These are phyloP conservation scores for Acrocyrtus sp. DNA, from an alignment of 2,888 invertebrate genomes.

Conservation along the genomic window DNA sequence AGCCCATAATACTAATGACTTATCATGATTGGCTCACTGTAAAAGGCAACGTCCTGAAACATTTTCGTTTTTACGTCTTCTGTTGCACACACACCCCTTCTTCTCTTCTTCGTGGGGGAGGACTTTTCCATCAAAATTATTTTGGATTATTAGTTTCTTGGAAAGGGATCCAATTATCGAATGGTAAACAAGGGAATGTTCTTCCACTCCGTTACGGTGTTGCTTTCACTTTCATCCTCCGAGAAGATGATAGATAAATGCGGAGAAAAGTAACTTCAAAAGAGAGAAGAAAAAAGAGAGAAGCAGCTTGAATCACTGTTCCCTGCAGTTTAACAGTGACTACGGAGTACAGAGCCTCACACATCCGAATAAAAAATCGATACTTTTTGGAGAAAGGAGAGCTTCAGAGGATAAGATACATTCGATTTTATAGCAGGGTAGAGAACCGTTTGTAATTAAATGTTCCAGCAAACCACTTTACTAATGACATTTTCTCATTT, in stretches of 20 bases:
- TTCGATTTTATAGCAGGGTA: neutral
- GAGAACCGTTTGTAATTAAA: conserved; percentile 23
- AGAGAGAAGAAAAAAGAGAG: neutral
- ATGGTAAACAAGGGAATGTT: conserved; percentile 25
- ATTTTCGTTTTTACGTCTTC: conserved; percentile 9
- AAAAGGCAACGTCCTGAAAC: conserved; percentile 16
- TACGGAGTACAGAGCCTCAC: neutral
- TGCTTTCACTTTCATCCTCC: neutral
- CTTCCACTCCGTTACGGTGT: neutral
- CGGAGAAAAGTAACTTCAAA: too few species aligned
- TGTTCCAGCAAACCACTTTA: conserved; percentile 28
- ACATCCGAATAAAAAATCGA: neutral
- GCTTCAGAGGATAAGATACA: too few species aligned
- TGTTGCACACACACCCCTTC: conserved; percentile 15
- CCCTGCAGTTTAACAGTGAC: neutral
- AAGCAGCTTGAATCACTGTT: neutral
- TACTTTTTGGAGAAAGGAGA: neutral
- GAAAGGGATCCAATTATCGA: conserved; percentile 30
- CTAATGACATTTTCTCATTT: conserved; percentile 48
- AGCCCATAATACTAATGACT: conserved; percentile 47
- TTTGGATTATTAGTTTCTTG: conserved; percentile 40
- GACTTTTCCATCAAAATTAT: conserved; percentile 37
- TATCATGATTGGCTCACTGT: conserved; percentile 10
- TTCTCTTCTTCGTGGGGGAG: too few species aligned
- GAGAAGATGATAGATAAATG: too few species aligned